phyloP scores from a whole-genome alignment of 2,113 vertebrate genomes.

The Caranx ignobilis region DNA sequence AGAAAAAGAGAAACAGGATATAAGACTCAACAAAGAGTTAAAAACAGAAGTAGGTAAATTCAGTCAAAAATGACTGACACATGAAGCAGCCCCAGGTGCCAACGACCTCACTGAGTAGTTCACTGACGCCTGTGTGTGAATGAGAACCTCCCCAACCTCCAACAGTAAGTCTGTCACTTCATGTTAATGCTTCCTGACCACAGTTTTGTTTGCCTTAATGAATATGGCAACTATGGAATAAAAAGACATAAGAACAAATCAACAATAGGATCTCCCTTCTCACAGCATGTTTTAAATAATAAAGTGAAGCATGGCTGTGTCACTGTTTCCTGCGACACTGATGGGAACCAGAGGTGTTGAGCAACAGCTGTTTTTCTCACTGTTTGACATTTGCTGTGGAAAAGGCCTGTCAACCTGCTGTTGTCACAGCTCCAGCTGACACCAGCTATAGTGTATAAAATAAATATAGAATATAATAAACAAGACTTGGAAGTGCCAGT shows the following conservation, averaged over 20 bases:
- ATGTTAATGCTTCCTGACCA: not conserved
- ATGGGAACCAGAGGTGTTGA: not conserved
- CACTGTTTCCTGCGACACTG: not conserved
- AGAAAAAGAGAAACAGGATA: not conserved
- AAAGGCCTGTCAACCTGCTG: not conserved
- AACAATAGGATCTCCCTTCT: not conserved
- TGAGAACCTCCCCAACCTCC: not conserved
- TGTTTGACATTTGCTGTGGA: not conserved
- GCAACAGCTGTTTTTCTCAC: not conserved
- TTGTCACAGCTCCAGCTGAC: not conserved
- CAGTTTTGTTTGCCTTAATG: not conserved
- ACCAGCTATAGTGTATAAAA: not conserved
- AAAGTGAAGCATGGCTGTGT: not conserved
- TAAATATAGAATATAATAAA: not conserved
- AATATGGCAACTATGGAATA: too few relatives aligned
- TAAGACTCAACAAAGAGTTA: not conserved
- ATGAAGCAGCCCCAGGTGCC: constrained; percentile 5
- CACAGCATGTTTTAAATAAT: not conserved
- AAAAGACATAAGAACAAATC: not conserved
- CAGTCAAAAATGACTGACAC: not conserved
- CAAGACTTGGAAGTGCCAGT: not conserved
- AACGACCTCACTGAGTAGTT: not conserved
- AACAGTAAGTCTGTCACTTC: not conserved
- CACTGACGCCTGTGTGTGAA: not conserved
- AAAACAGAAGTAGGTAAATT: not conserved